Evolutionary conservation across 2,113 vertebrate species (phyloP).

Genomic region (Triplophysa siluroides): DNA sequence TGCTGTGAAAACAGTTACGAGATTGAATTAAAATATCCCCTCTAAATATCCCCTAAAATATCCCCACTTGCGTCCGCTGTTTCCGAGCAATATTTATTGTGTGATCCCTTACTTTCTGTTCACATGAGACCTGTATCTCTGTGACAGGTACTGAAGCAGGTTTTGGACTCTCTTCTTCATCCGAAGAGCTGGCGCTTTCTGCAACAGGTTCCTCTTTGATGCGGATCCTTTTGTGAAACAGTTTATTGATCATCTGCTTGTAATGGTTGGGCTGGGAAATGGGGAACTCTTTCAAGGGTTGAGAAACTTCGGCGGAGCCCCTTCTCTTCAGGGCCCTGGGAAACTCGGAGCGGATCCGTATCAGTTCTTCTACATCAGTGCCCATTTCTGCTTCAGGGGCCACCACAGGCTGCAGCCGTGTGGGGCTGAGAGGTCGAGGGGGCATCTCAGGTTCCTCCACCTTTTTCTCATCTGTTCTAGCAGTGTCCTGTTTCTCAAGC

Average conservation of each 20-base stretch:
- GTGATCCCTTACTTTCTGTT: constrained; percentile 63
- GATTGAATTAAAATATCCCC: background rate
- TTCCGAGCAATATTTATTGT: background rate
- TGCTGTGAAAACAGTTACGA: background rate
- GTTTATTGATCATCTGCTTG: constrained; percentile 82
- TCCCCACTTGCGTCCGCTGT: background rate
- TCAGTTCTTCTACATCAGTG: constrained; percentile 77
- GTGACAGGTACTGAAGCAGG: constrained; percentile 29
- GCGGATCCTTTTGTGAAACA: constrained; percentile 71
- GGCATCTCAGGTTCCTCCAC: constrained; percentile 30
- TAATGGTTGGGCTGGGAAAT: constrained; percentile 80
- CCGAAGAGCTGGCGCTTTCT: constrained; percentile 69
- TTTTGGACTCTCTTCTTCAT: constrained; percentile 63
- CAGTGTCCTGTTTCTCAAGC: constrained; percentile 66
- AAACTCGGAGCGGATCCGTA: constrained; percentile 82
- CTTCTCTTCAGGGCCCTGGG: constrained; percentile 85
- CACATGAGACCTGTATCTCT: constrained; percentile 16
- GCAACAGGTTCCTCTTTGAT: constrained; percentile 57
- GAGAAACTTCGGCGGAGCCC: constrained; percentile 77
- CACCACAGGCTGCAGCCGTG: constrained; percentile 83
- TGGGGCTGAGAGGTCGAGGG: constrained; percentile 85
- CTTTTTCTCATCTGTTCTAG: constrained; percentile 42
- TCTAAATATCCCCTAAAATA: too few relatives aligned
- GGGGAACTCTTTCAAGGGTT: constrained; percentile 56
- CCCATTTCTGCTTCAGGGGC: constrained; percentile 75